Evolutionary conservation across 2,113 vertebrate species (phyloP).

Genomic region (Paedocypris sp.): DNA sequence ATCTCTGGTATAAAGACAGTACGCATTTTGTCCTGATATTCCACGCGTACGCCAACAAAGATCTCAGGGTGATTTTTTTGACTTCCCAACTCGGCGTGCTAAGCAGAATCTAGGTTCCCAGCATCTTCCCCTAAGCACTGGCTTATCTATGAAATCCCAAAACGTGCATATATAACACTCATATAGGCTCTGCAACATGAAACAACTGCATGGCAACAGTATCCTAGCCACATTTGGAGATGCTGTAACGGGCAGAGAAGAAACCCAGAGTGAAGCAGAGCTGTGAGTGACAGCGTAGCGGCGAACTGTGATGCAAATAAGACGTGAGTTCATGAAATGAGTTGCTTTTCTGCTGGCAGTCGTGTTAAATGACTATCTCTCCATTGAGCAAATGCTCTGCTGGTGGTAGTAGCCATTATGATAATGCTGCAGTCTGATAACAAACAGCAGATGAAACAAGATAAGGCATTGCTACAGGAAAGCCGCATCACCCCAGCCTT

Average conservation of each 20-base stretch:
- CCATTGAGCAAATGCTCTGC: constrained; percentile 3
- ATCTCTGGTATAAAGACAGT: not conserved
- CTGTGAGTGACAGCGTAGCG: not conserved
- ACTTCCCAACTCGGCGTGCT: no score
- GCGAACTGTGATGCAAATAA: constrained; percentile 12
- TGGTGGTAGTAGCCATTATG: constrained; percentile 29
- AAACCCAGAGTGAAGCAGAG: constrained; percentile 1
- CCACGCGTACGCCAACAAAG: no score
- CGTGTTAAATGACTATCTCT: constrained; percentile 8
- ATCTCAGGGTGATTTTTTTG: no score
- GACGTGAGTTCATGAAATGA: constrained; percentile 11
- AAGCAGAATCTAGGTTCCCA: no score
- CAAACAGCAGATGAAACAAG: constrained; percentile 20
- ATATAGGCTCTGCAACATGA: constrained; percentile 21
- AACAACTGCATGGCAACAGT: constrained; percentile 28
- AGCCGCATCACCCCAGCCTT: not conserved
- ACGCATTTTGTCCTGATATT: not conserved
- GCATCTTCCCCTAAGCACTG: constrained; percentile 1
- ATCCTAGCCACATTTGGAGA: constrained; percentile 12
- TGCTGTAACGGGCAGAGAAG: not conserved
- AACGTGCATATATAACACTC: constrained; percentile 33
- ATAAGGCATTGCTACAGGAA: constrained; percentile 20
- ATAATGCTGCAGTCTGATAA: constrained; percentile 35
- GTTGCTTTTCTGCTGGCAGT: constrained; percentile 10
- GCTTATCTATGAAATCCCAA: constrained; percentile 20